phyloP scores from a whole-genome alignment of 2,888 invertebrate genomes.

The Deilephila elpenor region DNA sequence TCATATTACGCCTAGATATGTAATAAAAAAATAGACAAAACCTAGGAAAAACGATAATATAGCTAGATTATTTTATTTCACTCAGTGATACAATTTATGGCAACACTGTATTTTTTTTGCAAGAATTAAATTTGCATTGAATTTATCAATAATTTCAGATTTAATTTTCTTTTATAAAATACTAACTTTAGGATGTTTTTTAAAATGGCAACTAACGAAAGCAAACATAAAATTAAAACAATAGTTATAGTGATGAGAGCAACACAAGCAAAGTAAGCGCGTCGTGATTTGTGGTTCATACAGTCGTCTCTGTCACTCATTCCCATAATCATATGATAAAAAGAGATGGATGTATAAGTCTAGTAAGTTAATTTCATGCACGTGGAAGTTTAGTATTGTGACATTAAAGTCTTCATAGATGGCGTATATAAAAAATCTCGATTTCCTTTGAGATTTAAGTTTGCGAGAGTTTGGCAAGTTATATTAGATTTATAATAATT shows the following conservation, averaged over 20 bases:
- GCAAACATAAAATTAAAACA: conserved; percentile 9
- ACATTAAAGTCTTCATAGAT: background rate
- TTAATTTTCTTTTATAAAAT: background rate
- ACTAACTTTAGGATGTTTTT: background rate
- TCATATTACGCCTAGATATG: background rate
- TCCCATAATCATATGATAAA: background rate
- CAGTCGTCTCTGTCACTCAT: conserved; percentile 14
- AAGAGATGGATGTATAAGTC: conserved; percentile 2
- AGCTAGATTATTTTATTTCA: too few relatives aligned
- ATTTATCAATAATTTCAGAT: too few relatives aligned
- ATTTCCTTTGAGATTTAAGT: background rate
- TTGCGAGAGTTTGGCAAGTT: conserved; percentile 7
- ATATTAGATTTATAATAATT: background rate
- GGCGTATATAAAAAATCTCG: background rate
- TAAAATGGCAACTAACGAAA: background rate
- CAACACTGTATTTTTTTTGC: too few relatives aligned
- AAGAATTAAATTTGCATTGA: too few relatives aligned
- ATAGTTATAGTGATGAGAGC: background rate
- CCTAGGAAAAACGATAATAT: background rate
- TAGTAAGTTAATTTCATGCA: conserved; percentile 6
- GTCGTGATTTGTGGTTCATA: conserved; percentile 8
- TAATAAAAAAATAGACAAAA: background rate
- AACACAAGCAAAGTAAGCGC: conserved; percentile 13
- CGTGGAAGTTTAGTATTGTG: background rate
- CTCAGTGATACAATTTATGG: too few relatives aligned